Base-by-base conservation (phyloP, 2,797 vertebrate genomes). In the Leuciscus waleckii region DNA sequence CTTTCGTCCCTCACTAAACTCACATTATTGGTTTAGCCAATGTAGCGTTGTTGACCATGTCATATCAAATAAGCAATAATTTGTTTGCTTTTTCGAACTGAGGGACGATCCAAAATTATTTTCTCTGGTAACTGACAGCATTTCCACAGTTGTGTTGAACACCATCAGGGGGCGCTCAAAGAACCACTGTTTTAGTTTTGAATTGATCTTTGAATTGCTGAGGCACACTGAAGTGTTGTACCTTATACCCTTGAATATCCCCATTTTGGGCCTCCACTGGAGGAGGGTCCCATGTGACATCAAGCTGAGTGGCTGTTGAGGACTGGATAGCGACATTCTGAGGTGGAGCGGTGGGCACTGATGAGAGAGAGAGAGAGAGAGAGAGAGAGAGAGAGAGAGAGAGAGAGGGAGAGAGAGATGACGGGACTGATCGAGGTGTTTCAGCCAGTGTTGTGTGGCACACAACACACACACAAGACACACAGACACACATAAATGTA, bases 201-300 rank as follows among this genome's bases (percentile, higher is more conserved):
- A 26, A 49, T 26, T 58, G 23, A 26, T n/a, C 35, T 26, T 35
- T 76, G 41, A 32, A 46, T 49, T 19, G 39, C 37, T 17, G 10
- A 56, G 35, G n/a, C 67, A 71, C 65, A 54, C 35, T 0, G 2
- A 41, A 46, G 7, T 32, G 35, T 32, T 35, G 0, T 94, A 99
- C 98, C 98, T 99, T 99, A 90, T 99, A 99, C 61, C 98, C 98
- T 90, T 99, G 98, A 76, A 99, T 97, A 92, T 99, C 98, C 21
- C 98, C 98, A 0, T 99, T 99, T 94, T 97, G 98, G 77, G 94
- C 94, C 70, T 98, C 96, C 1, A 92, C 85, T 0, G 97, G 98
- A 0, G 98, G 98, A 0, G 97, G 97, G 2, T 98, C 97, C 98
- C 98, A 99, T 0, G 93, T 96, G 87, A 99, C 95, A 5, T 99